Percentiles rank a stretch among this genome's conserved stretches.
Evolutionary conservation across 2,113 vertebrate genomes (phyloP).

Genomic region (Connochaetes taurinus): DNA sequence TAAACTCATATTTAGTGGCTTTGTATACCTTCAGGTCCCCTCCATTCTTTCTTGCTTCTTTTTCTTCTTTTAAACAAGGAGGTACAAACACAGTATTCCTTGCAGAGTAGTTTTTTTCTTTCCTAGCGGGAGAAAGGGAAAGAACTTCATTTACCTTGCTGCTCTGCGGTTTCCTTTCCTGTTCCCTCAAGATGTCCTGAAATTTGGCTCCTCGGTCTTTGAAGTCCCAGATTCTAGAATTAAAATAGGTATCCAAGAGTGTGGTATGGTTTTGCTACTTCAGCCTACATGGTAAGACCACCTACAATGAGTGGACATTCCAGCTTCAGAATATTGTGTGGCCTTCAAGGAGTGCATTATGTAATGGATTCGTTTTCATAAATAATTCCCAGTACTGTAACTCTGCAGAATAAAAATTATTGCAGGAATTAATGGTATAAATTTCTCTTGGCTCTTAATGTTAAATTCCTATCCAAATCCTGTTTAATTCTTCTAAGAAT

Average conservation of each 20-base stretch:
- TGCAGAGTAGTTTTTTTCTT: background rate
- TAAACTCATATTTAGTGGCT: background rate
- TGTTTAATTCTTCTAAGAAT: background rate
- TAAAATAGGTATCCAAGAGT: background rate
- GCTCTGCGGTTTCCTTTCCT: conserved; percentile 17
- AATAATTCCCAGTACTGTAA: background rate
- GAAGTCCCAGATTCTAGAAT: conserved; percentile 3
- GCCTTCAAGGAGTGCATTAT: background rate
- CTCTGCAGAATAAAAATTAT: background rate
- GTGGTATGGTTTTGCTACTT: background rate
- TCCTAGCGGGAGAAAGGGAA: background rate
- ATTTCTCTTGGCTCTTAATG: background rate
- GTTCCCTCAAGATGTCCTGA: background rate
- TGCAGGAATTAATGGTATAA: background rate
- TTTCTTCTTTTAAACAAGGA: background rate
- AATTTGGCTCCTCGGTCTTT: background rate
- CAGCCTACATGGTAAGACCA: background rate
- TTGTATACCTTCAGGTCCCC: background rate
- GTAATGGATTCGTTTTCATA: background rate
- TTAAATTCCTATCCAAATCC: background rate
- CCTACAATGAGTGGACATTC: background rate
- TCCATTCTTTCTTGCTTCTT: background rate
- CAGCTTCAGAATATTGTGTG: background rate
- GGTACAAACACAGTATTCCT: background rate
- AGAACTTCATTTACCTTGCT: background rate